Percentiles rank a stretch among this genome's conserved stretches.
Conservation (phyloP, 2,797 vertebrate genomes). For the Ctenopoma multispine region DNA sequence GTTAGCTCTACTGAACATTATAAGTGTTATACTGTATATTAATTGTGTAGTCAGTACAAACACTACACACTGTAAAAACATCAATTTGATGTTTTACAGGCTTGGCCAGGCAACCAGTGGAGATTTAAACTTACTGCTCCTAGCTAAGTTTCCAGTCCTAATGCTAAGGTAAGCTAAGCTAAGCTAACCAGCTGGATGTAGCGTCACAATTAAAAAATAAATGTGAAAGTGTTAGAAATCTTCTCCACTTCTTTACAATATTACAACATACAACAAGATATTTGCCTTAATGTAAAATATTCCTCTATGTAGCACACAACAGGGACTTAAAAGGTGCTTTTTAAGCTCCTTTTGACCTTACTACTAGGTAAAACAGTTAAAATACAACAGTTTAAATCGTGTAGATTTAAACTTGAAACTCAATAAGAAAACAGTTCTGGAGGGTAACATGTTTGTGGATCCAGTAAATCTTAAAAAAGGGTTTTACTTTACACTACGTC, state of each 20-base stretch:
- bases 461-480: background rate
- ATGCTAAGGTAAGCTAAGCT: slow-evolving; percentile 34
- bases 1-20: too few relatives aligned
- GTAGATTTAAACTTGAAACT: background rate
- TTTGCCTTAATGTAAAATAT: background rate
- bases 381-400: too few relatives aligned
- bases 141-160: slow-evolving; percentile 2
- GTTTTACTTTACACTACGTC: background rate
- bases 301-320: background rate
- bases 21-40: background rate
- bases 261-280: background rate
- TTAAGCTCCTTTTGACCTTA: background rate
- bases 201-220: background rate
- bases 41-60: background rate
- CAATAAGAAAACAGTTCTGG: background rate
- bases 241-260: background rate
- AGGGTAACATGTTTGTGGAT: background rate
- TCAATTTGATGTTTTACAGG: slow-evolving; percentile 1
- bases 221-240: background rate
- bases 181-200: background rate
- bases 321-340: background rate
- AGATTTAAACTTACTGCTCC: background rate
- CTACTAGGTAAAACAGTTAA: background rate
- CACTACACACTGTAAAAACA: slow-evolving; percentile 3
- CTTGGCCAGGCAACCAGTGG: too few relatives aligned